Conservation (phyloP, 2,797 vertebrate genomes). For the Peromyscus eremicus region DNA sequence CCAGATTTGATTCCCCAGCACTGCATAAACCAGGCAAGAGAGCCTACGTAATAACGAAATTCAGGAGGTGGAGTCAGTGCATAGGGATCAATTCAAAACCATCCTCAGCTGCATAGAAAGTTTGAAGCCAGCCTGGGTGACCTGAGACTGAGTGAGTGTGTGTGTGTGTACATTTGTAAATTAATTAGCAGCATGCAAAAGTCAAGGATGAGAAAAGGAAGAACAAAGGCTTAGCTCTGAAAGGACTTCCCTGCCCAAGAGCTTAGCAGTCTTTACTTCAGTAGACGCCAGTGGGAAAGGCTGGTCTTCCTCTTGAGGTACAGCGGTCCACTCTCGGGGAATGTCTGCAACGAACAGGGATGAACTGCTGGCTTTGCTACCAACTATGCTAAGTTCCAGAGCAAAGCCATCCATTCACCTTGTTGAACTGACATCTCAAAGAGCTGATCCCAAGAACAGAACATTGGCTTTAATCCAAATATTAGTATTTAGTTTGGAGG, state of each 20-base stretch:
- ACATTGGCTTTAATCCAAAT: conserved; percentile 52
- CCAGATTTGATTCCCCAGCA: not conserved
- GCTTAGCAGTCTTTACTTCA: not conserved
- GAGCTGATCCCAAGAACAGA: conserved; percentile 47
- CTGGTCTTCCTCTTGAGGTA: not conserved
- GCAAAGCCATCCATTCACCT: not conserved
- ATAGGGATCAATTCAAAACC: not conserved
- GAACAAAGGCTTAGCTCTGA: not conserved
- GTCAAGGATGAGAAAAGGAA: not conserved
- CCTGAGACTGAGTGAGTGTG: not conserved
- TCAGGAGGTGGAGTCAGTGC: not conserved
- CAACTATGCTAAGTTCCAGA: not conserved
- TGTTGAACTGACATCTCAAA: conserved; percentile 31
- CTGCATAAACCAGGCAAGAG: not conserved
- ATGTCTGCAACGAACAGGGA: not conserved
- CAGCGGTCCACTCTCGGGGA: not conserved
- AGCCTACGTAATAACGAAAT: not conserved
- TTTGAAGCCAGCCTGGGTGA: not conserved
- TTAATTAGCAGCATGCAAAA: conserved; percentile 19
- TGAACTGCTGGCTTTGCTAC: not conserved
- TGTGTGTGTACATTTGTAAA: not conserved
- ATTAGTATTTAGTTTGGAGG: conserved; percentile 47
- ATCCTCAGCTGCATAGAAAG: not conserved
- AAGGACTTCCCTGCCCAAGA: not conserved
- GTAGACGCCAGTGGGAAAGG: not conserved